Evolutionary conservation across 2,888 invertebrate species (phyloP), one percentile per base, ranked within the genome.

Genomic region (Embidobia sp.): DNA sequence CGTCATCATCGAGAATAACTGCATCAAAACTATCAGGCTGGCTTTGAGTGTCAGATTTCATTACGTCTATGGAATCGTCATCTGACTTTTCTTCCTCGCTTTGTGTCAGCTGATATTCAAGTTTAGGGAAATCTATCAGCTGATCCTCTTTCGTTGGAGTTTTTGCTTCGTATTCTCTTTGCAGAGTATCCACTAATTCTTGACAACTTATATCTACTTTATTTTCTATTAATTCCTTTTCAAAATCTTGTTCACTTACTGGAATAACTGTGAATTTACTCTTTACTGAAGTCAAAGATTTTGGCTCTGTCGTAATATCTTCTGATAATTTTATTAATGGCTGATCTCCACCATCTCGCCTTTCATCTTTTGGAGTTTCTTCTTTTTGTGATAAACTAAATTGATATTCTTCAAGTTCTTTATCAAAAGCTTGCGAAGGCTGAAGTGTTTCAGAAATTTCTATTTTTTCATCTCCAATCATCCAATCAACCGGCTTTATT

Each of bases 391-490:
- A 80, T 33, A 84, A 77, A 3, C 77, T 79, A 1, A 82, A 82
- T 29, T 88, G 86, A 29, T 88, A 88, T 51, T 85, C 88, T 1
- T 89, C 89, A 7, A 89, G 82, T 64, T 89, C 89, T 48, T 86
- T 87, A 61, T 88, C 83, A 29, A 89, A 89, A 0, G 80, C 87
- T 59, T 89, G 85, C 0, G 84, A 88, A 0, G 89, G 89, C 11
- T 89, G 83, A 0, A 89, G 16, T 0, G 82, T 81, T 49, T 89
- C 89, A 0, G 85, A 82, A 57, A 89, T 87, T 48, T 88, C 88
- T 19, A 89, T 88, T 73, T 89, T 89, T 53, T 89, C 88, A 26
- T 89, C 88, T 0, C 89, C 89, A 16, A 89, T 89, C 87, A 86
- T 87, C 89, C 89, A 89, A 13, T 87, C 81, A 1, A 85, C 85